Conservation (phyloP, 2,888 invertebrate species). For the Drosophila mercatorum region DNA sequence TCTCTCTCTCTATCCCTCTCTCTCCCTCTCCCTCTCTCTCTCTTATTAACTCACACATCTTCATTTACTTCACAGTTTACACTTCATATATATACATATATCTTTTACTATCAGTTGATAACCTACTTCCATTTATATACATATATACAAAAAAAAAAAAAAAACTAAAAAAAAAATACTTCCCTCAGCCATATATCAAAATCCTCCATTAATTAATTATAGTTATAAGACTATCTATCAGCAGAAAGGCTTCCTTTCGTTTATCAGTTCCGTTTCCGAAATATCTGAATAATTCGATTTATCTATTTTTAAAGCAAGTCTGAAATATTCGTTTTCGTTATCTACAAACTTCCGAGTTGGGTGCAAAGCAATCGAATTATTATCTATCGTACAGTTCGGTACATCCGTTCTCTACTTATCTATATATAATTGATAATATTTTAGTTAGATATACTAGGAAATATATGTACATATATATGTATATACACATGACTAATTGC, state of each 20-base stretch:
- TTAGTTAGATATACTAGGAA: conserved; percentile 1
- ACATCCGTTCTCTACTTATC: conserved; percentile 3
- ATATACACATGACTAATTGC: conserved; percentile 14
- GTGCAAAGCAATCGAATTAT: conserved; percentile 13
- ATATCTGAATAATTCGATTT: conserved; percentile 1
- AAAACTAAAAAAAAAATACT: not conserved
- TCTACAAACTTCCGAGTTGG: conserved; percentile 27
- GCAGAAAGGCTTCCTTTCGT: not conserved
- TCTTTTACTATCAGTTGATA: not conserved
- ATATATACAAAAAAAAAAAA: not conserved
- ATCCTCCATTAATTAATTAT: not conserved
- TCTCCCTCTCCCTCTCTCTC: not conserved
- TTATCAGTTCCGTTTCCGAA: conserved; percentile 30
- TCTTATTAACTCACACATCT: not conserved
- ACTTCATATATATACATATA: no score
- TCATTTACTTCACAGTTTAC: not conserved
- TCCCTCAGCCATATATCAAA: not conserved
- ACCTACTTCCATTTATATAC: not conserved
- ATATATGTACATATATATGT: not conserved
- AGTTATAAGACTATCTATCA: not conserved
- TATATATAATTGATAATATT: conserved; percentile 16
- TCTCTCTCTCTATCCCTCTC: no score
- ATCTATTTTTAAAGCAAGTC: not conserved
- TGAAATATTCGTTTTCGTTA: not conserved
- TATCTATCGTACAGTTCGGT: conserved; percentile 16